Conservation (phyloP, 2,888 invertebrate genomes). For the Pheosia tremula region DNA sequence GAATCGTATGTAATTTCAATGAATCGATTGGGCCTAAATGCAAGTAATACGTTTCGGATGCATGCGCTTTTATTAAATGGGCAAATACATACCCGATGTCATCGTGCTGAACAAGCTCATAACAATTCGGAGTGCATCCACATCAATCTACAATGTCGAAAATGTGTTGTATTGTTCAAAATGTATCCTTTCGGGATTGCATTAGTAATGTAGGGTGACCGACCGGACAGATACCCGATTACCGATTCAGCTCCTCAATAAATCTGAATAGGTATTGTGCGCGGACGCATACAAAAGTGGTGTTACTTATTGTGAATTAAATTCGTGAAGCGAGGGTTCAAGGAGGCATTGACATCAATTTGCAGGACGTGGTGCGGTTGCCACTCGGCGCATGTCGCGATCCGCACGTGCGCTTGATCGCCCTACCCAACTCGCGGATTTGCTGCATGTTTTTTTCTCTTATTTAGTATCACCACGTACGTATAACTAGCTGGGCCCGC, state of each 20-base stretch:
- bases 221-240: constrained; percentile 64
- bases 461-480: neutral
- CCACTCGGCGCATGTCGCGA: constrained; percentile 25
- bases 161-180: constrained; percentile 34
- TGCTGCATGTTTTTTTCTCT: neutral
- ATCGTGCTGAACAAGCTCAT: constrained; percentile 1
- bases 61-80: neutral
- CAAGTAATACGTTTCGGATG: neutral
- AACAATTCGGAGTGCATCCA: constrained; percentile 7
- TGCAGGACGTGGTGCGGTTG: constrained; percentile 44
- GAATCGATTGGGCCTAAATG: no score
- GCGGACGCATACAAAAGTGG: constrained; percentile 70
- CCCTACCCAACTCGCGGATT: constrained; percentile 7
- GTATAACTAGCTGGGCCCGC: no score
- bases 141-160: constrained; percentile 31
- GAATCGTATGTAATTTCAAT: no score
- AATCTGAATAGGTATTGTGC: constrained; percentile 76
- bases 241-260: constrained; percentile 70
- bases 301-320: constrained; percentile 64
- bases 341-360: constrained; percentile 69
- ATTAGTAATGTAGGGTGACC: constrained; percentile 65
- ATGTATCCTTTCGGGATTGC: constrained; percentile 49
- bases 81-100: neutral
- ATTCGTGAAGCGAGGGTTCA: constrained; percentile 63
- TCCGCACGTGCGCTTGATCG: constrained; percentile 35